Base-by-base conservation (phyloP, 1,140 invertebrate genomes). In the Orius insidiosus region DNA sequence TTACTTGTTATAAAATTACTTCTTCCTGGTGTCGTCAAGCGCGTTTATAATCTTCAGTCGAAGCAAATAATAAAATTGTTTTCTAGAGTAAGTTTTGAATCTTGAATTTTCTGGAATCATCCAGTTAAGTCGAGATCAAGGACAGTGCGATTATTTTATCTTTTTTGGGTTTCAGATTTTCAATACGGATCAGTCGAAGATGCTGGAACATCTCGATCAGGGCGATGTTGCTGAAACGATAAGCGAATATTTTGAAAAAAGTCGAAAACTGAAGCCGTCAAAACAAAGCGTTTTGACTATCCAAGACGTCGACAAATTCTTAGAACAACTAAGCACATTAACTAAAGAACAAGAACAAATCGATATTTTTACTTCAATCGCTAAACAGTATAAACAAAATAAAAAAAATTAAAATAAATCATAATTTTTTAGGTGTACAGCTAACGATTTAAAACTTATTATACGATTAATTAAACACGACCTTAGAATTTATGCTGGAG, bases 41-140 rank as follows among this genome's bases (percentile, higher is more conserved):
- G 83, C 45, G 73, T 93, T 15, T 94, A 93, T 58, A 94, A 94
- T 66, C 61, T 95, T 15, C 87, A 92, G 62, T 89, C 78, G 57
- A 94, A 90, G 61, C 86, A 92, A 55, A 63, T 94, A 32, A 67
- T 92, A 0, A 95, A 94, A 62, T 60, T 94, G 9, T 93, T 90
- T 61, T 78, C 84, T 38, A 72, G 75, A 57, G 70, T 73, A 49
- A 52, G 44, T 39, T 24, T 18, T 13, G 11, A 40, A 18, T 40
- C 11, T 18, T 40, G 14, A 4, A 15, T 10, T 36, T 3, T 36
- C n/a, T 9, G 9, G 14, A 36, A 36, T 15, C n/a, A 11, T n/a
- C n/a, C 35, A n/a, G 14, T 36, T 33, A 33, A 6, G n/a, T n/a
- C 32, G 14, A 36, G 14, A 36, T 36, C n/a, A 36, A n/a, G 35